Evolutionary conservation across 2,888 invertebrate genomes (phyloP).

Genomic region (Xylocampa areola): DNA sequence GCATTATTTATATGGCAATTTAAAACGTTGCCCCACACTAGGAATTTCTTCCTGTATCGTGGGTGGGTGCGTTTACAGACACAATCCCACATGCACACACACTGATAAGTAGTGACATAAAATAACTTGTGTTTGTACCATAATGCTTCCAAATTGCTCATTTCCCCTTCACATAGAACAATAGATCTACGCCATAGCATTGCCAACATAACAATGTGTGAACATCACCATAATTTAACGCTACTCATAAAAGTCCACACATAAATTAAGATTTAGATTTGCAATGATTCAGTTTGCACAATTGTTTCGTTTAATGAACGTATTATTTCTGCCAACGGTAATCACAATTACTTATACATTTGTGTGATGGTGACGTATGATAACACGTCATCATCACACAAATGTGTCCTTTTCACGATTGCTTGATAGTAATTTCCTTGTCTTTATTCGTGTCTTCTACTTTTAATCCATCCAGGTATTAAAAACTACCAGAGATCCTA

Average conservation of each 20-base stretch:
- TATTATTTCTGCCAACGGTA: conserved; percentile 12
- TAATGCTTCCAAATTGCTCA: conserved; percentile 17
- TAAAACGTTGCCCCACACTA: no score
- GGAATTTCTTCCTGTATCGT: no score
- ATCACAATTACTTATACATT: neutral
- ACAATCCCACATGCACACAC: no score
- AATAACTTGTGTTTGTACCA: conserved; percentile 13
- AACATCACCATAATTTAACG: conserved; percentile 14
- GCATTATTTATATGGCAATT: no score
- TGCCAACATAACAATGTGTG: conserved; percentile 25
- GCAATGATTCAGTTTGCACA: conserved; percentile 22
- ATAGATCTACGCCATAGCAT: conserved; percentile 20
- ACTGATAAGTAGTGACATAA: conserved; percentile 1
- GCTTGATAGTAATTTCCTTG: no score
- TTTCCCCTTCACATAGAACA: conserved; percentile 28
- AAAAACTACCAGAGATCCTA: no score
- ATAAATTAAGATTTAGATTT: conserved; percentile 31
- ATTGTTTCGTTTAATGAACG: conserved; percentile 19
- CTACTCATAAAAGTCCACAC: conserved; percentile 6
- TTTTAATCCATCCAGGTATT: no score
- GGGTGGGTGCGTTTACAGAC: no score
- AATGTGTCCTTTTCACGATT: no score
- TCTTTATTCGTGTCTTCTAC: no score
- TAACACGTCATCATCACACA: no score
- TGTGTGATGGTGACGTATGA: conserved; percentile 1